Evolutionary conservation across 2,113 vertebrate species (phyloP).

Genomic region (Orthonyx spaldingii): DNA sequence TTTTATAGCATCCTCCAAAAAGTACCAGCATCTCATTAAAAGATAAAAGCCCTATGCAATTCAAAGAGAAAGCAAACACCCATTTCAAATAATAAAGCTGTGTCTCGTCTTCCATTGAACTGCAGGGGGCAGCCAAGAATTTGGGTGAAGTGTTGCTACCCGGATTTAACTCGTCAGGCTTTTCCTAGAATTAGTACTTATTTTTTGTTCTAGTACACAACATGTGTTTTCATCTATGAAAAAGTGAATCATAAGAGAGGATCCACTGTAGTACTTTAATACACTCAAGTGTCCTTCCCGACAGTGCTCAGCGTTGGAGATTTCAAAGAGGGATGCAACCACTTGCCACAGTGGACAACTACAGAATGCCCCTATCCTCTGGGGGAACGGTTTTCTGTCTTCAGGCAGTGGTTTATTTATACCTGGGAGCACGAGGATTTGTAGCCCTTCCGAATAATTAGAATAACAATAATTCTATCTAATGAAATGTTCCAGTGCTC

Average conservation of each 20-base stretch:
- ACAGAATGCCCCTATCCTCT: not conserved
- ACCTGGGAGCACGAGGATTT: not conserved
- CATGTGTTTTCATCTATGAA: slow-evolving; percentile 52
- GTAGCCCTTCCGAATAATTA: not conserved
- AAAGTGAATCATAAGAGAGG: slow-evolving; percentile 29
- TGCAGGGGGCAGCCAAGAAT: slow-evolving; percentile 75
- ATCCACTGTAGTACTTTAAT: not conserved
- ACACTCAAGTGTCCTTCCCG: not conserved
- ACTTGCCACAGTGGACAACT: not conserved
- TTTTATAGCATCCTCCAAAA: slow-evolving; percentile 8
- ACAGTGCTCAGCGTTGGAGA: not conserved
- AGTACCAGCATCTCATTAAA: slow-evolving; percentile 43
- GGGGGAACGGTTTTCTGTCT: not conserved
- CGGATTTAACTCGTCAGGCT: slow-evolving; percentile 5
- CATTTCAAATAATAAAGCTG: not conserved
- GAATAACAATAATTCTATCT: not conserved
- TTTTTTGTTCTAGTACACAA: slow-evolving; percentile 7
- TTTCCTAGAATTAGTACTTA: not conserved
- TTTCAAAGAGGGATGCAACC: not conserved
- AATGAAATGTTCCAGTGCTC: not conserved
- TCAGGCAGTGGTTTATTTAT: not conserved
- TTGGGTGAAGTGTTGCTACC: not conserved
- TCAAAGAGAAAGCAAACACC: slow-evolving; percentile 33
- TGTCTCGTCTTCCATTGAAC: slow-evolving; percentile 31
- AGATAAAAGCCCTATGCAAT: slow-evolving; percentile 38